Percentiles rank a stretch among this genome's conserved stretches.
phyloP scores from a whole-genome alignment of 2,888 invertebrate species.

The Notocelia uddmanniana region DNA sequence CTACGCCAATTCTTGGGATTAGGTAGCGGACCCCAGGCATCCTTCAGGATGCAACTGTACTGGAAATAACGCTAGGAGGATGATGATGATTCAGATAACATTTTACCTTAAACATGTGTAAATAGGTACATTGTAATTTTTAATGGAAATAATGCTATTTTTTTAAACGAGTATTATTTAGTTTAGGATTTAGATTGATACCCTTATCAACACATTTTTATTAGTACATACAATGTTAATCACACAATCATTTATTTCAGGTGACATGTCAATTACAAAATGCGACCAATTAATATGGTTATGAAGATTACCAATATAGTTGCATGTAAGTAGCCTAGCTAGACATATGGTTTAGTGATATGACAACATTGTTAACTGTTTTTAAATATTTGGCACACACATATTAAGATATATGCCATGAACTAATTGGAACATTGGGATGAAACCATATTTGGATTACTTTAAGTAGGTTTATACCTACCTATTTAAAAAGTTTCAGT shows the following conservation, averaged over 20 bases:
- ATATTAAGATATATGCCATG: conserved; percentile 15
- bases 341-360: conserved; percentile 3
- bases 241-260: background rate
- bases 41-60: too few species aligned
- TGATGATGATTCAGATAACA: too few species aligned
- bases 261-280: conserved; percentile 19
- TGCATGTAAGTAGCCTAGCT: conserved; percentile 6
- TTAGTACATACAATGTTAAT: background rate
- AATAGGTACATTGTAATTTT: too few species aligned
- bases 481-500: background rate
- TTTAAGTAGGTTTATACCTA: background rate
- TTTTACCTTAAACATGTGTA: too few species aligned
- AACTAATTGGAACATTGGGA: background rate
- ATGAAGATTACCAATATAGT: conserved; percentile 5
- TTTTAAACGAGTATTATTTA: background rate
- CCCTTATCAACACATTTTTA: too few species aligned
- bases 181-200: background rate
- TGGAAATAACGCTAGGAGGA: too few species aligned
- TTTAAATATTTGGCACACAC: conserved; percentile 19
- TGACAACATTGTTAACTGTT: conserved; percentile 20
- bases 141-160: too few species aligned
- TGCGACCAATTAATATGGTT: conserved; percentile 22
- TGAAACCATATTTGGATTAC: background rate
- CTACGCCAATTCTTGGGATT: too few species aligned
- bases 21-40: too few species aligned